Base-by-base conservation (phyloP, 2,113 vertebrate species). In the Dolichotis patagonum region DNA sequence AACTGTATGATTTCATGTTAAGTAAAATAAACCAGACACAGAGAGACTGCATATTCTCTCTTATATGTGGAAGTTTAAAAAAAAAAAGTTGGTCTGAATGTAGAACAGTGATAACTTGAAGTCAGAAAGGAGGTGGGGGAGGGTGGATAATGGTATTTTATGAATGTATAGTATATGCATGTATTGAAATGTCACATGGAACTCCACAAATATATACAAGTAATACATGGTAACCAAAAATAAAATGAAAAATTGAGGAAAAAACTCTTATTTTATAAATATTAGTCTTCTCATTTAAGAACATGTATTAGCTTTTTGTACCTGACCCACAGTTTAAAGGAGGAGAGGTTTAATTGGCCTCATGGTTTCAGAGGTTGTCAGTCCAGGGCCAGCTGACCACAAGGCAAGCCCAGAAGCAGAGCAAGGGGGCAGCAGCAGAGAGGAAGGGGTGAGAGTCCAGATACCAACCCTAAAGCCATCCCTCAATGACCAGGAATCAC, bases 251-350 rank as follows among this genome's bases (percentile, higher is more conserved):
- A 43, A 77, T 91, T 73, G 46, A 83, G 7, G 46, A 81, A 91
- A 94, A 60, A 16, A n/a, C n/a, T 1, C 19, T 35, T 60, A 41
- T 88, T 83, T 86, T 69, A 63, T 91, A 91, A 92, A 95, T 82
- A 63, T 77, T 82, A 87, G 28, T 88, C n/a, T 88, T 93, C 22
- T 19, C 11, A 30, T 80, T 84, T 54, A 86, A 38, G 49, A 88
- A 62, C 13, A 73, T 35, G 24, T 32, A 4, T 75, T 67, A 82
- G 62, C n/a, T 20, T 38, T 71, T 28, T 13, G 26, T 49, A 49
- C 26, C 6, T 49, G 43, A 80, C 32, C 46, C 30, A 35, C 49
- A 80, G 9, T 3, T 80, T 35, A 19, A 80, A 35, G 46, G 46
- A 80, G 75, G 43, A 49, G 17, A 80, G 8, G 46, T 78, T 49